Base-by-base conservation (phyloP, 2,888 invertebrate species). In the Agonopterix heracliana region DNA sequence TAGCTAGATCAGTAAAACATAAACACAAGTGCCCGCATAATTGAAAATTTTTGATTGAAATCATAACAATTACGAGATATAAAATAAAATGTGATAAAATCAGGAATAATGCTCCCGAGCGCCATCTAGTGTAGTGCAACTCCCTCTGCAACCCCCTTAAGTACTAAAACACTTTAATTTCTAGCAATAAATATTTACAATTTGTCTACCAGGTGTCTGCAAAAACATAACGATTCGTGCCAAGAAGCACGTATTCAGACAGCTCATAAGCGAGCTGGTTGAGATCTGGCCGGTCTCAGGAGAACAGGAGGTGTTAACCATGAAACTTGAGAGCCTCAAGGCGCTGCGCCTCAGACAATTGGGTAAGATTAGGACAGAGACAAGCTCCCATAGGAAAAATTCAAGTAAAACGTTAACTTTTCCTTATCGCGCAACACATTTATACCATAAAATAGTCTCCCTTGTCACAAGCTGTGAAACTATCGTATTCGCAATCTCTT, bases 161-260 rank as follows among this genome's bases (percentile, higher is more conserved):
- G n/a, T n/a, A 1, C 14, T 14, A 14, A 1, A 2, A 14, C 14
- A 2, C 14, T 14, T 14, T 14, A 26, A 26, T 26, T 26, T 26
- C 26, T 26, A 26, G 26, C 2, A 26, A 26, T 7, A 26, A 7
- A 26, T 26, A 26, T 1, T 7, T 5, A 26, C 17, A 17, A 5
- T 26, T 26, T 26, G 5, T 26, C 7, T 26, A 7, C 26, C 7
- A 84, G 85, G 82, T 67, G 62, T 74, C 41, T 72, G 73, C 7
- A 84, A 84, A 61, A 54, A 78, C 41, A 46, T 80, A 45, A 80
- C 78, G 10, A 66, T 84, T 49, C 80, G 81, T 80, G 74, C 71
- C 54, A 78, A 81, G 57, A 63, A 69, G 47, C 55, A 68, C 38
- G 72, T 71, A 43, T 84, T 84, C 51, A 66, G 73, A 41, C 67